phyloP scores from a whole-genome alignment of 2,888 invertebrate species.

The Hirtodrosophila confusa region DNA sequence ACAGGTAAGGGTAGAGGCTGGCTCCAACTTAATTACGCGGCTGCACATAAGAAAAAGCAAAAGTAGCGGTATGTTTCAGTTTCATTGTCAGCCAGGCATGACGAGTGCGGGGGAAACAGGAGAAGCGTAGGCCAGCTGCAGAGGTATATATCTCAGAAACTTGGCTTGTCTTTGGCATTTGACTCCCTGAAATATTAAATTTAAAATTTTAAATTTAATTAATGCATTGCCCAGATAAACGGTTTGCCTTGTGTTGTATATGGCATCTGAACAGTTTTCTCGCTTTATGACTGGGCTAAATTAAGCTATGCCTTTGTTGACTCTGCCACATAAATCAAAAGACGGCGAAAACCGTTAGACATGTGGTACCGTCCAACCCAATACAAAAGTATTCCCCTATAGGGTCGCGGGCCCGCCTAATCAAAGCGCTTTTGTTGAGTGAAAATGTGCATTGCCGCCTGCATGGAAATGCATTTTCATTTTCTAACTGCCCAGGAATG shows the following conservation, averaged over 20 bases:
- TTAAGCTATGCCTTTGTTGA: constrained; percentile 43
- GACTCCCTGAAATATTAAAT: constrained; percentile 6
- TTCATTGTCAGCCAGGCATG: constrained; percentile 64
- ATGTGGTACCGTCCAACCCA: constrained; percentile 13
- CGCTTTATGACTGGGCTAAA: constrained; percentile 32
- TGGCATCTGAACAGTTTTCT: constrained; percentile 19
- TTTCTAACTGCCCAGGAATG: constrained; percentile 31
- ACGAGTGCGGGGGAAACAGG: constrained; percentile 11
- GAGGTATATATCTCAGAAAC: constrained; percentile 9
- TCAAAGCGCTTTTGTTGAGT: constrained; percentile 61
- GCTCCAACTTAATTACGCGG: constrained; percentile 60
- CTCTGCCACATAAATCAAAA: constrained; percentile 50
- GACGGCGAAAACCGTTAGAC: constrained; percentile 35
- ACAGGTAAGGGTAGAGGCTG: constrained; percentile 25
- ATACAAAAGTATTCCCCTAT: constrained; percentile 7
- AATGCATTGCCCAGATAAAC: constrained; percentile 28
- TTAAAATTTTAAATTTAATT: constrained; percentile 46
- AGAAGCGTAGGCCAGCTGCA: constrained; percentile 15
- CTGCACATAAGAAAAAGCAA: constrained; percentile 64
- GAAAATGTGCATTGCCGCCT: constrained; percentile 54
- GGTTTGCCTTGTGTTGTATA: constrained; percentile 23
- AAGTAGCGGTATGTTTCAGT: constrained; percentile 75
- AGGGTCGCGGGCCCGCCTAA: constrained; percentile 30
- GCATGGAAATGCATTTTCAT: constrained; percentile 62
- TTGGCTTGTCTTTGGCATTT: neutral